Evolutionary conservation across 2,888 invertebrate genomes (phyloP).

Genomic region (Ichneumoninae sp.): DNA sequence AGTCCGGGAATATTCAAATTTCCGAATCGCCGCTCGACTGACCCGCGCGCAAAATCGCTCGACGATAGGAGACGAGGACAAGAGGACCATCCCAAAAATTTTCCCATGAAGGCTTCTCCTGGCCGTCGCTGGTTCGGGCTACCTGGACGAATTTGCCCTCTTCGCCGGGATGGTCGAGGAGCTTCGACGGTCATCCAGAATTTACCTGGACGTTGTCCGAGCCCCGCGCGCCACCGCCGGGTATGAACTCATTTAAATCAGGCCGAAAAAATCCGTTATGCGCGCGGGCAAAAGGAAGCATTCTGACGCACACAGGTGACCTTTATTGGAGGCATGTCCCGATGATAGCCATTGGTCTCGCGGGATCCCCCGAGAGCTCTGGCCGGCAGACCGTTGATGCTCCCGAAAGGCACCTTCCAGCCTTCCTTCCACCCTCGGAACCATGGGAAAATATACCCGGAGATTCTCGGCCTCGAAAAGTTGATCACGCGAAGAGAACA

Average conservation of each 20-base stretch:
- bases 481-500: conserved; percentile 30
- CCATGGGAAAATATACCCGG: conserved; percentile 68
- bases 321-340: conserved; percentile 58
- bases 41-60: conserved; percentile 42
- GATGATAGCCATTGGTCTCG: conserved; percentile 51
- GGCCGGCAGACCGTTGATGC: conserved; percentile 67
- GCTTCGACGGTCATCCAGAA: conserved; percentile 65
- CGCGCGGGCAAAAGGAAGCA: conserved; percentile 5
- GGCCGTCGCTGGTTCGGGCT: conserved; percentile 48
- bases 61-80: background rate
- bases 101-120: conserved; percentile 65
- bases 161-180: conserved; percentile 34
- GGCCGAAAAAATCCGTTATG: conserved; percentile 81
- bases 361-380: conserved; percentile 5
- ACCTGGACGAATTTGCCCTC: conserved; percentile 67
- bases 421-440: conserved; percentile 43
- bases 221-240: conserved; percentile 9
- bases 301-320: conserved; percentile 71
- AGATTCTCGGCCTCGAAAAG: conserved; percentile 45
- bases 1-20: conserved; percentile 48
- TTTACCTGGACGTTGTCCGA: conserved; percentile 77
- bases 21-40: conserved; percentile 49
- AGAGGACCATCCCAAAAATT: conserved; percentile 52
- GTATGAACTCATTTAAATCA: conserved; percentile 80
- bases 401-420: conserved; percentile 21